Conservation (phyloP, 2,797 vertebrate species). For the Arctocebus calabarensis region DNA sequence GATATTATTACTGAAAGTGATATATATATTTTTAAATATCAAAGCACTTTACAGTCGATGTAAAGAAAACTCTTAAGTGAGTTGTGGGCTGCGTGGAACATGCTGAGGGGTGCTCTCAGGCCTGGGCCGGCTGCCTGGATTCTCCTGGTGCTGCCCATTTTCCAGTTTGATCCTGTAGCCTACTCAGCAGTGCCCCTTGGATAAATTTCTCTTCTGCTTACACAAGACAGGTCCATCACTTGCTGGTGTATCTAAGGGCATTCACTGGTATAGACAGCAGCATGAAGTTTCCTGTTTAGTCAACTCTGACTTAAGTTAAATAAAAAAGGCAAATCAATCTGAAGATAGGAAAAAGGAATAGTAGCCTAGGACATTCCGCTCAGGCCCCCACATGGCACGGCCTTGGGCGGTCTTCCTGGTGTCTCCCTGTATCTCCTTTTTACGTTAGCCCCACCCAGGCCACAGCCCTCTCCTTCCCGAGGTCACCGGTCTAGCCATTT, state of each 20-base stretch:
- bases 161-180: not conserved
- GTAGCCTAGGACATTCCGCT: not conserved
- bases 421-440: not conserved
- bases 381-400: rapidly evolving
- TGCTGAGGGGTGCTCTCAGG: rapidly evolving
- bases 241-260: not conserved
- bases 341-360: not conserved
- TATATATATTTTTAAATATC: not conserved
- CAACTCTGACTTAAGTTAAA: not conserved
- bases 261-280: not conserved
- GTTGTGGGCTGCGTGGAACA: rapidly evolving
- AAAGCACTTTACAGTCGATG: not conserved
- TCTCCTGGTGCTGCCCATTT: rapidly evolving
- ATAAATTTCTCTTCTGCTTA: not conserved
- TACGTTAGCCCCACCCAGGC: too few relatives aligned
- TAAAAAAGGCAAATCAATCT: not conserved
- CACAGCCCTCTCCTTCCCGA: not conserved
- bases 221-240: not conserved
- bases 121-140: not conserved
- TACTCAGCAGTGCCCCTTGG: not conserved
- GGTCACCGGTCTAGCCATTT: not conserved
- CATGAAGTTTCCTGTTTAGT: not conserved
- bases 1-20: not conserved
- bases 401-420: not conserved
- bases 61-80: not conserved